Base-by-base conservation (phyloP, 2,797 vertebrate genomes). In the Argentina silus region DNA sequence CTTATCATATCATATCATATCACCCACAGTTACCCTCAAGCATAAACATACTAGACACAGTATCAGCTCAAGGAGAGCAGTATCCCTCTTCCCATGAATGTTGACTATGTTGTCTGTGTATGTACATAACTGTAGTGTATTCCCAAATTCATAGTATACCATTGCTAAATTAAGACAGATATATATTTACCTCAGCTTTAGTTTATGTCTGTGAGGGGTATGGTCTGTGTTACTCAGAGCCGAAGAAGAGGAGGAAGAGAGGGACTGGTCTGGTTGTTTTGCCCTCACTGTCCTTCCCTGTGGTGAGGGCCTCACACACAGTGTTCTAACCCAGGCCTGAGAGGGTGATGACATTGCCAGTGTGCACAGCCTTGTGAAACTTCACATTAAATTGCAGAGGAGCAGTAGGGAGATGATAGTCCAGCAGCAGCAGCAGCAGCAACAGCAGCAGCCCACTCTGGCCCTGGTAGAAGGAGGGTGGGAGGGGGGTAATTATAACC, bases 321-420 rank as follows among this genome's bases (percentile, higher is more conserved):
- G 80, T 81, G 78, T 74, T 51, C 70, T 79, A 78, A 70, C 80
- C 0, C 0, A 60, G 55, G 79, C 77, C 5, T 0, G 74, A 69
- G 0, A 55, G 66, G 12, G 51, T 75, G 67, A 70, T 11, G 60
- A 81, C 81, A 83, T 81, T 72, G 78, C 88, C 87, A 66, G 78
- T 53, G 47, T 70, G 77, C 78, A 77, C 69, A 56, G 79, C 83
- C 79, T 86, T 93, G 85, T 90, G 90, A 92, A 89, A 91, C 80
- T 86, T 88, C 61, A 74, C 72, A 78, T 87, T 82, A 81, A 89
- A 87, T 84, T 78, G 76, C 77, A 79, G 70, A 67, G 70, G 45
- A 64, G 15, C 62, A 60, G 36, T 36, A 60, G 21, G 60, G 60
- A 44, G 36, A 48, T 47, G 63, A 48, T 6, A 69, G 70, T 68